Base-by-base conservation (phyloP, 1,140 invertebrate species). In the Metaphire vulgaris region DNA sequence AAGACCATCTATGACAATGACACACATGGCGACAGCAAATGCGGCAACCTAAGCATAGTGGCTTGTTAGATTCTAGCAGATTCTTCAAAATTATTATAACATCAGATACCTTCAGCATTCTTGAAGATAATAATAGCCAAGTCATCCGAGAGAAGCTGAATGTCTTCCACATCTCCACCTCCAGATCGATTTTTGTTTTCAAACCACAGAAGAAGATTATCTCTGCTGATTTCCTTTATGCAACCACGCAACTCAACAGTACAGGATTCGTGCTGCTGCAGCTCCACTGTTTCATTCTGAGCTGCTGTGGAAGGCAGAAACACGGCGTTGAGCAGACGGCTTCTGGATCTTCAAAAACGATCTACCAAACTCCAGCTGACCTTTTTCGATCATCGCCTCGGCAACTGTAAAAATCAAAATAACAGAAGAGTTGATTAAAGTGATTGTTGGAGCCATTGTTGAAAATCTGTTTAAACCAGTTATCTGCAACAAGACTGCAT, bases 181-280 rank as follows among this genome's bases (percentile, higher is more conserved):
- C 70, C 70, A 29, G 70, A 72, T 29, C 30, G 26, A 26, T 72
- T 72, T 6, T 72, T 72, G 32, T 72, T 72, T 1, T 72, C 70
- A 72, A 72, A 72, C 26, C 33, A 72, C 28, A 72, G 41, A 14
- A 26, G 12, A 33, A 72, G 70, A 0, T 30, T 33, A 1, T 72
- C 70, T 21, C 33, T 34, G n/a, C 14, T 33, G 32, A 72, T 6
- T 28, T 34, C 14, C 32, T 34, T 72, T 26, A 33, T 31, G 70
- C 41, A 34, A 33, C 32, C 70, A n/a, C 41, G 70, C 30, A 72
- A 32, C 41, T 16, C n/a, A n/a, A 21, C 32, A 15, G 70, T 72
- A 26, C 41, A 14, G 14, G 70, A 32, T 32, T 33, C 32, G 32
- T 26, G 1, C 70, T 72, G 70, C 2, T 33, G 29, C 28, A 26